These are phyloP conservation scores for Sitophilus oryzae DNA, from an alignment of 1,140 invertebrate genomes.

Conservation along the genomic window DNA sequence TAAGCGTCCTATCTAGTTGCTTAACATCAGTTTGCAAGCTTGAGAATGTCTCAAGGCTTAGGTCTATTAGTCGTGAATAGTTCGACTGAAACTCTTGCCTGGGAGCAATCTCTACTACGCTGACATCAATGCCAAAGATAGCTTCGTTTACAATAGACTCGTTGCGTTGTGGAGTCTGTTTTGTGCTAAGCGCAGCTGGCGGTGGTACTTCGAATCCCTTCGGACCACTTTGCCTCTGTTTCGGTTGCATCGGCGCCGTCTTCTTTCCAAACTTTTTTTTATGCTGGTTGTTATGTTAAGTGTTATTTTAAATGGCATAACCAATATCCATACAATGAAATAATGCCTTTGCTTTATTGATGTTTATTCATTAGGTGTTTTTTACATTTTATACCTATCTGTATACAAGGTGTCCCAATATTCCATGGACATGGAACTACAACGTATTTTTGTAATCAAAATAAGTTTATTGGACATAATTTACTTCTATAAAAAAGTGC, in stretches of 20 bases:
- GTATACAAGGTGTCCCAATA: no score
- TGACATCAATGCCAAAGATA: conserved; percentile 14
- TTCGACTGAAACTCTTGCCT: conserved; percentile 19
- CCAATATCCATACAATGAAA: no score
- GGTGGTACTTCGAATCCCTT: neutral
- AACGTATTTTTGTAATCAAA: no score
- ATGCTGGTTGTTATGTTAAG: no score
- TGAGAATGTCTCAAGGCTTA: conserved; percentile 16
- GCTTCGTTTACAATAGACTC: conserved; percentile 1
- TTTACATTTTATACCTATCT: no score
- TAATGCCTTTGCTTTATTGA: no score
- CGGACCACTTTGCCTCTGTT: neutral
- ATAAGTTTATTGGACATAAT: no score
- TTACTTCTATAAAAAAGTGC: no score
- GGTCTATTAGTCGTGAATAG: conserved; percentile 7
- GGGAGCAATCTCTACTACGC: conserved; percentile 21
- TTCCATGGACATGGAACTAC: no score
- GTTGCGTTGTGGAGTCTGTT: conserved; percentile 22
- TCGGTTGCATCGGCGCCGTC: neutral
- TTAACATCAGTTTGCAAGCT: conserved; percentile 10
- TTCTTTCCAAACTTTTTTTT: no score
- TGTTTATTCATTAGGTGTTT: no score
- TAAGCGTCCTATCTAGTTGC: conserved; percentile 15
- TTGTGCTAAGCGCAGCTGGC: neutral
- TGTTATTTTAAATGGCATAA: no score